Evolutionary conservation across 1,140 invertebrate genomes (phyloP).

Genomic region (Eriocheir sinensis): DNA sequence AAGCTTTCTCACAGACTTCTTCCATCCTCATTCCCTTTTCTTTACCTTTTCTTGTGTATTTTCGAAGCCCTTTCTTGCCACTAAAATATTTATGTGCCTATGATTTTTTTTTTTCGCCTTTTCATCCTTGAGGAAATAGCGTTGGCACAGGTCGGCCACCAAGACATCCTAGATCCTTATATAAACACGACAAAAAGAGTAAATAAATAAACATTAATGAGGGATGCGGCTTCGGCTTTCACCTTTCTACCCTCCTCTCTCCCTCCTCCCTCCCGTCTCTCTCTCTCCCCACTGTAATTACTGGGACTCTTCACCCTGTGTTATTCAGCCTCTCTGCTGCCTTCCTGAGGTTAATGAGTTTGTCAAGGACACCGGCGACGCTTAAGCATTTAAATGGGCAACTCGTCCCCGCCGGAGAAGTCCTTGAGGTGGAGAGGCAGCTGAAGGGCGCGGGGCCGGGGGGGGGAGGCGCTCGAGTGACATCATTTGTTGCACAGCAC

Average conservation of each 20-base stretch:
- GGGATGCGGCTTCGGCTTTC: neutral
- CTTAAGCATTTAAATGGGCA: conserved; percentile 16
- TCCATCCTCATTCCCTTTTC: no score
- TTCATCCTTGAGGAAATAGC: no score
- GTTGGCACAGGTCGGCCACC: no score
- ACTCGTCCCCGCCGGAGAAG: neutral
- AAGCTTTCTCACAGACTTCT: no score
- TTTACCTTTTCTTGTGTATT: no score
- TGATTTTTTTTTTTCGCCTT: no score
- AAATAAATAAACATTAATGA: neutral
- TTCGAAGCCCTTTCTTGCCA: no score
- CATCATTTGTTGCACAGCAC: conserved; percentile 23
- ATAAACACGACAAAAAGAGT: neutral
- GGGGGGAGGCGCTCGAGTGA: neutral
- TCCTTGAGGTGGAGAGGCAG: conserved; percentile 10
- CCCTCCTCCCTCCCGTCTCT: neutral
- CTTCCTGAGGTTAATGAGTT: conserved; percentile 3
- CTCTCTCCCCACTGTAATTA: neutral
- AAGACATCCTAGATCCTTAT: neutral
- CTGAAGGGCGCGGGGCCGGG: neutral
- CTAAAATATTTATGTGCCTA: no score
- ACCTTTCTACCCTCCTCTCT: neutral
- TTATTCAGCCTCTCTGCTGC: conserved; percentile 21
- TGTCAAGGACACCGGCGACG: conserved; percentile 10
- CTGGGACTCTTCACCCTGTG: neutral